A percentile compares a stretch with the other conserved stretches of the same genome.
Conservation (phyloP, 64 coral and sea anemone genomes). For the Porites australiensis region DNA sequence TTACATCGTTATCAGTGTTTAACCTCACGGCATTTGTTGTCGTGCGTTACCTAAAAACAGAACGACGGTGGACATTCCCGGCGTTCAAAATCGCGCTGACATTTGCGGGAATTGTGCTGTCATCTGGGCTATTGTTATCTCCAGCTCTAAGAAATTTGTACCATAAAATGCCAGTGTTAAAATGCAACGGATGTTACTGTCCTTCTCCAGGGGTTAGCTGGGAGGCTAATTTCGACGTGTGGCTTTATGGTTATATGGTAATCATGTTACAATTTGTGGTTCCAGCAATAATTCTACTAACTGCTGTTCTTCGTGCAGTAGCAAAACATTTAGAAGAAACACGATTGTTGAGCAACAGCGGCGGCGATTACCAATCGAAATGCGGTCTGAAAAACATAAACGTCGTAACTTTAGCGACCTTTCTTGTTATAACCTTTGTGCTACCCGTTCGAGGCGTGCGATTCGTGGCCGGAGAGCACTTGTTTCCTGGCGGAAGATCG, state of each 20-base stretch:
- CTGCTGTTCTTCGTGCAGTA: not conserved
- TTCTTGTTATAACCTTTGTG: slow-evolving; percentile 10
- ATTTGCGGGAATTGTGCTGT: not conserved
- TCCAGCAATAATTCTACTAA: slow-evolving; percentile 12
- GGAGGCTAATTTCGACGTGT: slow-evolving; percentile 49
- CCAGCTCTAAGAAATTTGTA: slow-evolving; percentile 29
- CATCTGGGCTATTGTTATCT: not conserved
- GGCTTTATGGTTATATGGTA: slow-evolving; percentile 42
- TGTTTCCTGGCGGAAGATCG: not conserved
- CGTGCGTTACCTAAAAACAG: slow-evolving; percentile 20
- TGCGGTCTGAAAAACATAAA: slow-evolving; percentile 21
- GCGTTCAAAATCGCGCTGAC: not conserved
- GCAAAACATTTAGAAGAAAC: slow-evolving; percentile 16
- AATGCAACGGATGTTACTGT: slow-evolving; percentile 35
- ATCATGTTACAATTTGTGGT: slow-evolving; percentile 22
- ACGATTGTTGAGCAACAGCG: not conserved
- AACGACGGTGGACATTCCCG: slow-evolving; percentile 32
- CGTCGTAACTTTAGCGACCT: not conserved
- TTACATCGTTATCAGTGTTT: slow-evolving; percentile 30
- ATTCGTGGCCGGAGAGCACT: slow-evolving; percentile 1
- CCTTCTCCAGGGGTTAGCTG: slow-evolving; percentile 27
- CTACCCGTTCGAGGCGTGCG: slow-evolving; percentile 30
- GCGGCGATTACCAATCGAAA: not conserved
- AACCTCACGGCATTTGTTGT: slow-evolving; percentile 36
- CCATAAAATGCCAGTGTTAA: slow-evolving; percentile 7